A percentile compares a stretch with the other conserved stretches of the same genome.
Conservation (phyloP, 1,140 invertebrate species). For the Dreissena polymorpha region DNA sequence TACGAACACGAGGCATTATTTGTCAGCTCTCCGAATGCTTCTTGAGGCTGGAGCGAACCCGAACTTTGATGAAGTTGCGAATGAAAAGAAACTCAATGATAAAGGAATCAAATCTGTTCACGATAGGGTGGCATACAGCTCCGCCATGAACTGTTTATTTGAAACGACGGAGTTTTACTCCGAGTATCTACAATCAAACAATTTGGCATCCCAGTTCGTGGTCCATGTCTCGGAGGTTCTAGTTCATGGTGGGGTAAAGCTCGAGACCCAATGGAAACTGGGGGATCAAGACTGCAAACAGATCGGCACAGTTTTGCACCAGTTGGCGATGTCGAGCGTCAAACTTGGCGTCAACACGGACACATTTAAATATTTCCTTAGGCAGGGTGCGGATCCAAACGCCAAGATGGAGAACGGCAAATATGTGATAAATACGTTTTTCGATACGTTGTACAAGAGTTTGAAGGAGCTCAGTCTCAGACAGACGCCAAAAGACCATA, state of each 20-base stretch:
- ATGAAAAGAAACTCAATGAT: slow-evolving; percentile 52
- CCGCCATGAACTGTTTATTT: slow-evolving; percentile 67
- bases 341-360: slow-evolving; percentile 62
- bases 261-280: slow-evolving; percentile 57
- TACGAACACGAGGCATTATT: slow-evolving; percentile 65
- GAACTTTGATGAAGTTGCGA: slow-evolving; percentile 68
- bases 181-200: slow-evolving; percentile 59
- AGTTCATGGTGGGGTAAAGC: slow-evolving; percentile 53
- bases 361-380: slow-evolving; percentile 64
- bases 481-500: slow-evolving; percentile 37
- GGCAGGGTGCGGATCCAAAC: slow-evolving; percentile 69
- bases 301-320: slow-evolving; percentile 67
- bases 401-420: slow-evolving; percentile 60
- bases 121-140: slow-evolving; percentile 63
- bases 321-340: slow-evolving; percentile 68
- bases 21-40: slow-evolving; percentile 62
- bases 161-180: slow-evolving; percentile 66
- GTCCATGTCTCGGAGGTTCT: slow-evolving; percentile 65
- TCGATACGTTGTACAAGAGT: slow-evolving; percentile 62
- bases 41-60: slow-evolving; percentile 66
- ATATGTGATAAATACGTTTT: slow-evolving; percentile 69
- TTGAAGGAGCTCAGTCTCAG: slow-evolving; percentile 36
- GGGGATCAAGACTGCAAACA: slow-evolving; percentile 53
- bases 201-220: slow-evolving; percentile 64
- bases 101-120: slow-evolving; percentile 57